These are phyloP conservation scores for Chrysolina americana DNA, from an alignment of 2,888 invertebrate species.

Conservation along the genomic window DNA sequence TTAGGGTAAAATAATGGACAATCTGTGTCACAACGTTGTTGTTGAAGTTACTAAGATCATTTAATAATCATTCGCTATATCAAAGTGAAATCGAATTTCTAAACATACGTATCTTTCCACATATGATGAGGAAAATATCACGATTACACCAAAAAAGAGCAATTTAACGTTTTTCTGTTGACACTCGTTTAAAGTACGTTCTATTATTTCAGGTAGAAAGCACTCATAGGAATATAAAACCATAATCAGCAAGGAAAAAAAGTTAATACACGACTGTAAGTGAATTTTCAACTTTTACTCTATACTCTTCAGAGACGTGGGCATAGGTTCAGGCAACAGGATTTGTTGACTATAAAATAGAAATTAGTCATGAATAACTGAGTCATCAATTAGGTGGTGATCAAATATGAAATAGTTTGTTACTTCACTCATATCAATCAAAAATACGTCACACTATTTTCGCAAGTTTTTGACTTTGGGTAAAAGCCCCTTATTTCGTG, in stretches of 20 bases:
- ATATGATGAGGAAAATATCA: background rate
- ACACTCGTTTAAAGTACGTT: background rate
- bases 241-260: slow-evolving; percentile 5
- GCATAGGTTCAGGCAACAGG: background rate
- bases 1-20: too few relatives aligned
- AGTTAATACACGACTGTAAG: slow-evolving; percentile 3
- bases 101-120: too few relatives aligned
- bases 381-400: too few relatives aligned
- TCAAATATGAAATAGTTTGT: too few relatives aligned
- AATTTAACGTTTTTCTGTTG: background rate
- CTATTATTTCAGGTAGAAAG: background rate
- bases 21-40: too few relatives aligned
- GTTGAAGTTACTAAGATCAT: too few relatives aligned
- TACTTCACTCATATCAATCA: too few relatives aligned
- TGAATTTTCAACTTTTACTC: slow-evolving; percentile 9
- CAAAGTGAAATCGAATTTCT: too few relatives aligned
- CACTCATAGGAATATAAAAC: background rate
- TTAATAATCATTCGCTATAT: too few relatives aligned
- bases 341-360: background rate
- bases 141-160: background rate
- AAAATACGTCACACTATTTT: too few relatives aligned
- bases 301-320: background rate
- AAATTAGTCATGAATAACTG: background rate
- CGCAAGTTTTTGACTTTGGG: too few relatives aligned
- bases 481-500: too few relatives aligned